Percentiles rank a stretch among this genome's conserved stretches.
Evolutionary conservation across 2,113 vertebrate genomes (phyloP).

Genomic region (Zosterops borbonicus): DNA sequence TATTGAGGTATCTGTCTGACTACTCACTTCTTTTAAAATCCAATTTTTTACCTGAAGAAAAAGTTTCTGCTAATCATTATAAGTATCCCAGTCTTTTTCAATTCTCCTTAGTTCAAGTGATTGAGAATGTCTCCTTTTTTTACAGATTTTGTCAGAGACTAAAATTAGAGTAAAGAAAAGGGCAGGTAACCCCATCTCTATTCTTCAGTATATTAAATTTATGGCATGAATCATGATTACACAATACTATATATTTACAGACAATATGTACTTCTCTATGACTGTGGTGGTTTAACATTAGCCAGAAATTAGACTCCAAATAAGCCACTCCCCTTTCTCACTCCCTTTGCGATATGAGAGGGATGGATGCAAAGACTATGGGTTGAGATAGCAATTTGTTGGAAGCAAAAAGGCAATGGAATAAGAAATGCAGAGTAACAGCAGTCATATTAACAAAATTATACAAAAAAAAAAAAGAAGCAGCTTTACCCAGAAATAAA

Average conservation of each 20-base stretch:
- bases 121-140: background rate
- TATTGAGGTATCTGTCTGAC: background rate
- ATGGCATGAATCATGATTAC: background rate
- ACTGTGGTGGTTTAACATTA: background rate
- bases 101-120: background rate
- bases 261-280: background rate
- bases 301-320: background rate
- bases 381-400: no score
- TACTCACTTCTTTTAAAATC: background rate
- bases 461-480: no score
- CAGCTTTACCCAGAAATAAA: background rate
- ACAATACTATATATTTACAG: background rate
- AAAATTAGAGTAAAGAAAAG: background rate
- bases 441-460: no score
- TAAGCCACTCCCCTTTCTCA: background rate
- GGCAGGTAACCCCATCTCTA: background rate
- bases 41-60: background rate
- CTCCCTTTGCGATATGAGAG: rapidly evolving
- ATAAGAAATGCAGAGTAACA: no score
- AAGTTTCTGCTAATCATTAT: background rate
- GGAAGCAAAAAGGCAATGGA: no score
- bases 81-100: background rate
- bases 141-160: background rate
- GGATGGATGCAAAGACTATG: background rate
- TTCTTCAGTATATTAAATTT: background rate